Conservation (phyloP, 2,113 vertebrate genomes). For the Menidia beryllina region DNA sequence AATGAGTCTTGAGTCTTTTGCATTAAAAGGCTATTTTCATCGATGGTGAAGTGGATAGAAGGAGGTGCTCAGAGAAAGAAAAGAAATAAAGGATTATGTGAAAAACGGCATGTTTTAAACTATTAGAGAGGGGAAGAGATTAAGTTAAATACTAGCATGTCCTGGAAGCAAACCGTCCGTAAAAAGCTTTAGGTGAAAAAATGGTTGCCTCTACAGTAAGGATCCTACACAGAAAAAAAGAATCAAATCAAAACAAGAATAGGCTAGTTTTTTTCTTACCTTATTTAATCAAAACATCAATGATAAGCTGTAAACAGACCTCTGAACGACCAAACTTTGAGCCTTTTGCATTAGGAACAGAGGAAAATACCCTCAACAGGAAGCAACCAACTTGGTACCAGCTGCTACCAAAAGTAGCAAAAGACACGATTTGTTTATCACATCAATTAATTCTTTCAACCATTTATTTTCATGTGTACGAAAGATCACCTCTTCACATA, state of each 20-base stretch:
- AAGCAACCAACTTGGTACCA: neutral
- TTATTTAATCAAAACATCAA: neutral
- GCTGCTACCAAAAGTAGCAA: neutral
- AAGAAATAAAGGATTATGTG: too few species aligned
- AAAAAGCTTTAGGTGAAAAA: neutral
- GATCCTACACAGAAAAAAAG: neutral
- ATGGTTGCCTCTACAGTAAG: neutral
- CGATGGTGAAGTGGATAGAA: too few species aligned
- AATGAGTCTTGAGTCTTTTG: neutral
- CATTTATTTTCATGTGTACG: too few species aligned
- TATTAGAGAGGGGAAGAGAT: too few species aligned
- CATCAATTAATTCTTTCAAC: neutral
- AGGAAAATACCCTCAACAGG: neutral
- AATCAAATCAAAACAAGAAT: too few species aligned
- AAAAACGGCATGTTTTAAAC: too few species aligned
- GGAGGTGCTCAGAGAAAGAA: too few species aligned
- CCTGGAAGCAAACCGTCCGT: neutral
- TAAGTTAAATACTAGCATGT: neutral
- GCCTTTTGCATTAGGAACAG: neutral
- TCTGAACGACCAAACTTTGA: neutral
- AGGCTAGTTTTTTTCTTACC: neutral
- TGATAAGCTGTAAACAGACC: neutral
- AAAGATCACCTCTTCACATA: too few species aligned
- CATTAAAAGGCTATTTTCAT: neutral
- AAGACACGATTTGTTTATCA: neutral